Base-by-base conservation (phyloP, 2,888 invertebrate species). In the Pemphredon lugubris region DNA sequence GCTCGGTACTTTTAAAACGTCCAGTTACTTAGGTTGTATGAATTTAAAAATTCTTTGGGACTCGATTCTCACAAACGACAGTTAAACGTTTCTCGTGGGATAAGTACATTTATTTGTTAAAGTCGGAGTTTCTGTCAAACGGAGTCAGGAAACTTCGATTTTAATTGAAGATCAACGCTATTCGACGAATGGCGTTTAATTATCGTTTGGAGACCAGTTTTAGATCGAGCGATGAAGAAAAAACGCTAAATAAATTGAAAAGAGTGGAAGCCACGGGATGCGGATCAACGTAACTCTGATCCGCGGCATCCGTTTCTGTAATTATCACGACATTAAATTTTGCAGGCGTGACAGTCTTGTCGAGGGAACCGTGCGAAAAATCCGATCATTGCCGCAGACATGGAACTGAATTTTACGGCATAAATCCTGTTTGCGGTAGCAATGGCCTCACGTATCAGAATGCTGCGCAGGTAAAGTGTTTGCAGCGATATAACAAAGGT, bases 361-460 rank as follows among this genome's bases (percentile, higher is more conserved):
- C 44, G 0, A 34, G 37, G 11, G 37, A 39, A 2, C 16, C 47
- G 0, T 73, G 74, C 16, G 32, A 40, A n/a, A 59, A 60, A 59
- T 48, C 58, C 39, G 73, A 72, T n/a, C 13, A 32, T 16, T 73
- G 74, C 32, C 26, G 58, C 23, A 67, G 73, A 20, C 55, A 70
- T 9, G 72, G 59, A 20, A 54, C 53, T 11, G 30, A 55, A 16
- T 20, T 51, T 21, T 75, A 63, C 13, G 73, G 63, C 18, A 23
- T 54, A n/a, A 79, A 78, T 75, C 73, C 75, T 13, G 84, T 87
- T 21, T 87, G 86, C 69, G 84, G 79, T 0, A 85, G 57, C 57
- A 85, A 86, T 26, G 87, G 86, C 7, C 75, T 74, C 58, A 85
- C 86, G 1, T 87, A 87, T 69, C 64, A 75, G 26, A 85, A 84